Evolutionary conservation across 2,113 vertebrate species (phyloP).

Genomic region (Morone chrysops): DNA sequence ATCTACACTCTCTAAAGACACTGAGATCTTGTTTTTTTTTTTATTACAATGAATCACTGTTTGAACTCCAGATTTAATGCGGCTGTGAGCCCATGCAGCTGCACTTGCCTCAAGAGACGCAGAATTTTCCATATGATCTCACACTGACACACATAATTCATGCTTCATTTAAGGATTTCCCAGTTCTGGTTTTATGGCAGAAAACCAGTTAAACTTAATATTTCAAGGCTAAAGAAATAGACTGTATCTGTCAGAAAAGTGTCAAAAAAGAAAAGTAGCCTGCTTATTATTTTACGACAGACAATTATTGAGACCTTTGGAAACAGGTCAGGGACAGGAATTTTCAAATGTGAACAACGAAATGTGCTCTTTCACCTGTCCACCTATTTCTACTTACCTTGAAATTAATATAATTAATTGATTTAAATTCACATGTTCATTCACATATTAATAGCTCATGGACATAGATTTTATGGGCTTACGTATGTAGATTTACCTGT

Average conservation of each 20-base stretch:
- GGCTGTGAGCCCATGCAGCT: background rate
- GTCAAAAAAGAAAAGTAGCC: background rate
- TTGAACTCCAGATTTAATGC: constrained; percentile 14
- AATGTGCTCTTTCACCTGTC: background rate
- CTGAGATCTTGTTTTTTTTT: background rate
- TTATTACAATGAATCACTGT: background rate
- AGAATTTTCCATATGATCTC: constrained; percentile 40
- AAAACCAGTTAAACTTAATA: background rate
- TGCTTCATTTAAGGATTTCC: constrained; percentile 26
- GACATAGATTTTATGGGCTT: background rate
- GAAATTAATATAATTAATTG: too few species aligned
- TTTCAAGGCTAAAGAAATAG: background rate
- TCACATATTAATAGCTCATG: background rate
- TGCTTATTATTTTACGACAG: background rate
- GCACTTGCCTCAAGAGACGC: background rate
- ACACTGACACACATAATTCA: constrained; percentile 17
- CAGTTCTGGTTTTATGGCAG: background rate
- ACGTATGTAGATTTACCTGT: too few species aligned
- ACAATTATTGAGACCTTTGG: background rate
- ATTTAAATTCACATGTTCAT: too few species aligned
- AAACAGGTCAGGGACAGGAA: background rate
- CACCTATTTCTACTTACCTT: too few species aligned
- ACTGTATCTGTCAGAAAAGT: background rate
- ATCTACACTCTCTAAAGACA: background rate
- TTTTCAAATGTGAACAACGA: background rate